These are phyloP conservation scores for Periphyllus acericola DNA, from an alignment of 2,888 invertebrate species.

Conservation along the genomic window DNA sequence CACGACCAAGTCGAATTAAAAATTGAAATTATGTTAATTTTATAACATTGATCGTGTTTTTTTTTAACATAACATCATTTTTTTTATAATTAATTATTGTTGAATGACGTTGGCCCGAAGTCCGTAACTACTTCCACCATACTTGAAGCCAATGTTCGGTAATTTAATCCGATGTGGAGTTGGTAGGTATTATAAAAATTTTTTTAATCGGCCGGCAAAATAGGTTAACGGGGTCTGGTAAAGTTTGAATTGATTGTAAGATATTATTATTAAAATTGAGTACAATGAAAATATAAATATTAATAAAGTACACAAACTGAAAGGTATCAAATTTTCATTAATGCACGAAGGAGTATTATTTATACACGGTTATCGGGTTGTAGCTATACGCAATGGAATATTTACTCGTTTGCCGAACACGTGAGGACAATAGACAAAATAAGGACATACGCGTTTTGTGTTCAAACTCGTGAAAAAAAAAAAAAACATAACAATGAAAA, in stretches of 20 bases:
- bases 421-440: neutral
- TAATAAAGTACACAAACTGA: neutral
- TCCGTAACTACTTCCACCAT: neutral
- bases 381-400: neutral
- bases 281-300: neutral
- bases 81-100: neutral
- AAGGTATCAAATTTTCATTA: neutral
- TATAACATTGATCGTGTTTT: neutral
- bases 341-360: neutral
- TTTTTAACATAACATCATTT: neutral
- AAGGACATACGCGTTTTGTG: neutral
- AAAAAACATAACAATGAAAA: neutral
- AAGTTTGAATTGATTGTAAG: no score
- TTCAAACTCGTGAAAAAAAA: neutral
- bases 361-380: neutral
- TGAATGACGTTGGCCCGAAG: no score
- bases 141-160: neutral
- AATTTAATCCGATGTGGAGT: neutral
- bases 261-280: neutral
- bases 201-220: no score
- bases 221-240: no score
- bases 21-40: neutral
- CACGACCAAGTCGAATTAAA: neutral
- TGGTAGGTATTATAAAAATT: no score
- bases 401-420: neutral